phyloP scores from a whole-genome alignment of 2,888 invertebrate genomes.

The Caenorhabditis virilis region DNA sequence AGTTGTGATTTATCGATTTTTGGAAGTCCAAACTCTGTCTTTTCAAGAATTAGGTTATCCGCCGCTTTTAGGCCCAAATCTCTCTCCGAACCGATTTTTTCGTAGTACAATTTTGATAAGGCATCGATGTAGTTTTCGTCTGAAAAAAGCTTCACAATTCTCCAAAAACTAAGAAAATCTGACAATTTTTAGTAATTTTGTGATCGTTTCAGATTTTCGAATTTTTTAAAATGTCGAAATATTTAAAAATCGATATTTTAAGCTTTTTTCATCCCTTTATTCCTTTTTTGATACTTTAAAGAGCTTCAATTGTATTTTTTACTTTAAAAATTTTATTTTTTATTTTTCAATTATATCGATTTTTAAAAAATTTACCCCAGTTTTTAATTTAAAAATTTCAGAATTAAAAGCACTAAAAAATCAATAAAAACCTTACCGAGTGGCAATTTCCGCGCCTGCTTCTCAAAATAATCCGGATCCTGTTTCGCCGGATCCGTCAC shows the following conservation, averaged over 20 bases:
- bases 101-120: slow-evolving; percentile 58
- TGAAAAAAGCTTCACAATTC: no score
- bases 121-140: slow-evolving; percentile 65
- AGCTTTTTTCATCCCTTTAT: no score
- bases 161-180: no score
- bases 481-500: slow-evolving; percentile 64
- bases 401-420: slow-evolving; percentile 3
- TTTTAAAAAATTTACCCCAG: not conserved
- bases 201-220: no score
- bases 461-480: slow-evolving; percentile 66
- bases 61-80: slow-evolving; percentile 63
- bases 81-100: slow-evolving; percentile 64
- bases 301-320: not conserved
- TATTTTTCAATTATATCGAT: no score
- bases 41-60: slow-evolving; percentile 56
- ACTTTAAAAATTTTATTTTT: slow-evolving; percentile 1
- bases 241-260: no score
- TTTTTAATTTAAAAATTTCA: slow-evolving; percentile 1
- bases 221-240: no score
- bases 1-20: slow-evolving; percentile 52
- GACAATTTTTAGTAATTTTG: no score
- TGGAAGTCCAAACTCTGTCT: slow-evolving; percentile 59
- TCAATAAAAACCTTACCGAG: slow-evolving; percentile 43
- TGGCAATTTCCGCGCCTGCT: slow-evolving; percentile 57
- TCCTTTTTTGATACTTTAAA: no score